Evolutionary conservation across 2,113 vertebrate genomes (phyloP), one percentile per base, ranked within the genome.

Genomic region (Odocoileus virginianus): DNA sequence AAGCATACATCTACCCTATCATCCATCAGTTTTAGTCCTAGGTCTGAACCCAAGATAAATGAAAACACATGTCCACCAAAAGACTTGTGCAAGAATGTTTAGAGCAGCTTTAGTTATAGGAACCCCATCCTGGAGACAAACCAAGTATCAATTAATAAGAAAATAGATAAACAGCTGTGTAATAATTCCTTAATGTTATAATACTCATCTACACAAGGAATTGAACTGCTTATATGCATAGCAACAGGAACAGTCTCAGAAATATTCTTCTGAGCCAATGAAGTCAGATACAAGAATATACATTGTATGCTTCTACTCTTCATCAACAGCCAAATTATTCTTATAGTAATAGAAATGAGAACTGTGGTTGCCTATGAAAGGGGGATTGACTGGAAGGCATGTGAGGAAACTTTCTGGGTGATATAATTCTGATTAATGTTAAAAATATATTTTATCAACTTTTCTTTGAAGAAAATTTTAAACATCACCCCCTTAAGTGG

Each of bases 381-480:
- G 21, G 89, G 60, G 25, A 67, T 0, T 50, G 14, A 43, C 14
- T 64, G 17, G 40, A 96, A 95, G 36, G 17, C 8, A 60, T 23
- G 9, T 40, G 33, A 95, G 23, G 5, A 91, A 78, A 84, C 19
- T 87, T 82, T 84, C 10, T 25, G n/a, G 21, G 27, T 9, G 2
- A 78, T 45, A 52, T 45, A 36, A 19, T 55, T 25, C 30, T 61
- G 10, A 86, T 45, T 71, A 89, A 94, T 71, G n/a, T 79, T 87
- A 86, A 94, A 91, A 52, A 61, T 13, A 21, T 40, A 89, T 36
- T 89, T 74, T n/a, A 83, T 79, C 50, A 86, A 82, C 74, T 87
- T 95, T 78, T 78, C 43, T 87, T 93, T 54, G n/a, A 92, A 89
- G 55, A 64, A 90, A 87, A 88, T 40, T 93, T 93, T 86, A 64